Evolutionary conservation across 2,888 invertebrate genomes (phyloP).

Genomic region (Ethmia dodecea): DNA sequence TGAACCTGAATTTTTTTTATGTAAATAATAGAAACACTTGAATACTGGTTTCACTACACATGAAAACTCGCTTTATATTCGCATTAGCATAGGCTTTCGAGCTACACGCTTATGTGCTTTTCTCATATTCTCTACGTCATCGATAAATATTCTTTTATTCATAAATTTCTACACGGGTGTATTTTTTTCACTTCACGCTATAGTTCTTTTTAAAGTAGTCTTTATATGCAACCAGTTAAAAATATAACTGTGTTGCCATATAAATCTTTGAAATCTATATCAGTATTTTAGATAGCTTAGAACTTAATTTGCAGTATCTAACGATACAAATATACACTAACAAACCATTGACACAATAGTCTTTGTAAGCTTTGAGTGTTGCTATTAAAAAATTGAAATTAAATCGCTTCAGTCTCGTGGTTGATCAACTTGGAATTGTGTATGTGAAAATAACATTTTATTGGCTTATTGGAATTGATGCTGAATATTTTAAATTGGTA

Average conservation of each 20-base stretch:
- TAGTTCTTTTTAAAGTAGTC: background rate
- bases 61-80: constrained; percentile 38
- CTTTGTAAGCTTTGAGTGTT: constrained; percentile 62
- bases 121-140: constrained; percentile 49
- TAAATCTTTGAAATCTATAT: background rate
- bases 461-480: constrained; percentile 52
- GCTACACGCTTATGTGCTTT: constrained; percentile 61
- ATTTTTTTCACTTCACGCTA: no score
- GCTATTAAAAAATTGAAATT: constrained; percentile 29
- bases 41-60: background rate
- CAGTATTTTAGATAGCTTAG: constrained; percentile 10
- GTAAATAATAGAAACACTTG: background rate
- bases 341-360: constrained; percentile 60
- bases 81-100: constrained; percentile 49
- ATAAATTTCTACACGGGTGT: constrained; percentile 2
- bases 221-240: constrained; percentile 1
- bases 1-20: no score
- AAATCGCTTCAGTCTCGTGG: constrained; percentile 50
- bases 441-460: constrained; percentile 48
- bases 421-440: constrained; percentile 74
- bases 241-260: background rate
- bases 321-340: constrained; percentile 74
- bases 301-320: constrained; percentile 34
- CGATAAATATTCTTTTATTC: constrained; percentile 22
- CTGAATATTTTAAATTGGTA: constrained; percentile 20